A percentile compares a stretch with the other conserved stretches of the same genome.
These are phyloP conservation scores for Phlogophora meticulosa DNA, from an alignment of 2,888 invertebrate species.

Conservation along the genomic window DNA sequence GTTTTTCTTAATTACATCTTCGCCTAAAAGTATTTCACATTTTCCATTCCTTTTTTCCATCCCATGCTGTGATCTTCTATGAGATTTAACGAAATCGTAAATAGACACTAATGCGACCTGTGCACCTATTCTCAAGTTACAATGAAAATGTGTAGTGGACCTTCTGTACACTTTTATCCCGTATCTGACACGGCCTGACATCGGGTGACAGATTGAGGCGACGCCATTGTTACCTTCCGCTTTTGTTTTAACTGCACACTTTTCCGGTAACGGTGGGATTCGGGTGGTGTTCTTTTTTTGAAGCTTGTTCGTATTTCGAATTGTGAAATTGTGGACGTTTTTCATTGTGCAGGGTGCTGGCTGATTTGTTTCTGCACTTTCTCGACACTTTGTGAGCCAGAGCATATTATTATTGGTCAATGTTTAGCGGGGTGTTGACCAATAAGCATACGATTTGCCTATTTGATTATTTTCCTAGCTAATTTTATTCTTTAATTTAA, in stretches of 20 bases:
- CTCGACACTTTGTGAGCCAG: not conserved
- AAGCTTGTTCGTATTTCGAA: constrained; percentile 54
- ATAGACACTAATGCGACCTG: no score
- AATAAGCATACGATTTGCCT: not conserved
- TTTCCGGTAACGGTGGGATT: constrained; percentile 63
- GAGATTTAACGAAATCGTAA: no score
- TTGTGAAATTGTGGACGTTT: constrained; percentile 36
- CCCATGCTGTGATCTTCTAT: no score
- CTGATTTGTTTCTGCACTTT: constrained; percentile 39
- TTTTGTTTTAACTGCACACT: constrained; percentile 72
- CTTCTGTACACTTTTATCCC: constrained; percentile 24
- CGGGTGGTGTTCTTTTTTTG: constrained; percentile 41
- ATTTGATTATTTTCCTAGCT: no score
- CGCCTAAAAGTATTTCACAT: no score
- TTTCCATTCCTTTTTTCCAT: no score
- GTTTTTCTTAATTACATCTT: no score
- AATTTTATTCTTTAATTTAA: not conserved
- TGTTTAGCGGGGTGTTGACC: no score
- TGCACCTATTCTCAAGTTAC: no score
- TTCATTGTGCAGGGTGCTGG: constrained; percentile 39
- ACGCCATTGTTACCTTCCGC: constrained; percentile 73
- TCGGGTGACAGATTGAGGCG: constrained; percentile 73
- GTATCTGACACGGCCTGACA: constrained; percentile 50
- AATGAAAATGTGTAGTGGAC: constrained; percentile 4
- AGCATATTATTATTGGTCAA: not conserved